Conservation (phyloP, 2,797 vertebrate genomes). For the Rhabdophis nuchalis region DNA sequence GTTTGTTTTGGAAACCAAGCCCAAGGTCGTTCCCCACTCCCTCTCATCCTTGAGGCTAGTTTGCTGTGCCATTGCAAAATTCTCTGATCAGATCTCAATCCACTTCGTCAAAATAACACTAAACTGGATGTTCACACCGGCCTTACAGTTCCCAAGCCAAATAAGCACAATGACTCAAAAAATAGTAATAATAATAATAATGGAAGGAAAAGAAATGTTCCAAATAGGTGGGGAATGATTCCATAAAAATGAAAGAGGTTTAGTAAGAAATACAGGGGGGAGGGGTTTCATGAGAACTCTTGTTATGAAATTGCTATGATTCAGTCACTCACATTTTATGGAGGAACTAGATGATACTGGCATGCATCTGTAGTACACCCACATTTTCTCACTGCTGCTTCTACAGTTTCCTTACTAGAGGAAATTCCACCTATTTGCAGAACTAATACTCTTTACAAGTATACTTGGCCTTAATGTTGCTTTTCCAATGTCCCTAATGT, state of each 20-base stretch:
- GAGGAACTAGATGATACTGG: background rate
- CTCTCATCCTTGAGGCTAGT: background rate
- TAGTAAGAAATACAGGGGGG: background rate
- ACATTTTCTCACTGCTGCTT: background rate
- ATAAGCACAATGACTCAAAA: background rate
- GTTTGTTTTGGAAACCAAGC: conserved; percentile 4
- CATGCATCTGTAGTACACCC: background rate
- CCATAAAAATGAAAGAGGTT: background rate
- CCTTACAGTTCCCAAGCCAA: background rate
- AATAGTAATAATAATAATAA: too few relatives aligned
- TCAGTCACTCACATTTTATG: background rate
- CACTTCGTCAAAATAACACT: background rate
- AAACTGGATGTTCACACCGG: background rate
- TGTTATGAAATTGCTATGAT: background rate
- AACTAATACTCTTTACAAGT: background rate
- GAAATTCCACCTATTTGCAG: background rate
- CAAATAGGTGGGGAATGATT: background rate
- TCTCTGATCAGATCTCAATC: background rate
- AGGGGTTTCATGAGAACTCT: background rate
- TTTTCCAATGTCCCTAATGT: background rate
- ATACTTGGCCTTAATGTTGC: background rate
- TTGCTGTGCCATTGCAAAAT: background rate
- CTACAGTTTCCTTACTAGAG: background rate
- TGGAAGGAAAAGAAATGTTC: background rate
- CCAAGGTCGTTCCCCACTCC: background rate